Evolutionary conservation across 2,797 vertebrate species (phyloP).

Genomic region (Halcyon smyrnensis): DNA sequence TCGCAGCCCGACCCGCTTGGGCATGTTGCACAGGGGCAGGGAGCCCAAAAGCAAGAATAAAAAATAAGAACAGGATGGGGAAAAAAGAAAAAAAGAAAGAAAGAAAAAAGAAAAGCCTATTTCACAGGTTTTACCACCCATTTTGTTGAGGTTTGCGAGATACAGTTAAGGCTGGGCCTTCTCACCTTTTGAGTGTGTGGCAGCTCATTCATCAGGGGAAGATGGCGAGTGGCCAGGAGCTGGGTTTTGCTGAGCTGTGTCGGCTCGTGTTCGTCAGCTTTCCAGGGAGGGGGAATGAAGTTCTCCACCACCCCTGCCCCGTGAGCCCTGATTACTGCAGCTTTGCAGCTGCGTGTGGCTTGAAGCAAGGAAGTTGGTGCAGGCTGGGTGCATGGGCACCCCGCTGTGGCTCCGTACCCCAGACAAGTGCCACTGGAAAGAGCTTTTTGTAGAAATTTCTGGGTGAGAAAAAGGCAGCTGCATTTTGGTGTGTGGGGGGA

Average conservation of each 20-base stretch:
- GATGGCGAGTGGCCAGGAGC: neutral
- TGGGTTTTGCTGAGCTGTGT: neutral
- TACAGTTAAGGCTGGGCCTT: neutral
- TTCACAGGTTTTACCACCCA: neutral
- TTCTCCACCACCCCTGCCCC: neutral
- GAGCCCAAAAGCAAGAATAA: neutral
- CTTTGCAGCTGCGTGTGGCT: neutral
- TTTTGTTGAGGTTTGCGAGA: neutral
- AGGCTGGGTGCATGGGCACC: neutral
- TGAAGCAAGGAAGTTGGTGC: neutral
- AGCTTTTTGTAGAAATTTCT: neutral
- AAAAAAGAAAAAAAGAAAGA: too few species aligned
- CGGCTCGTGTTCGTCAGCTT: neutral
- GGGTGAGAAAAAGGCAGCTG: neutral
- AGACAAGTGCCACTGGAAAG: neutral
- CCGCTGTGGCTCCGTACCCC: neutral
- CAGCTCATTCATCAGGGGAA: constrained; percentile 44
- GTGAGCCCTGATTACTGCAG: neutral
- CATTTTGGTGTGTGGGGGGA: neutral
- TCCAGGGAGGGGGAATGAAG: neutral
- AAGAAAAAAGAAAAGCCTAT: neutral
- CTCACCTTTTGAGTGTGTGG: constrained; percentile 25
- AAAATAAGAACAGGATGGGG: neutral
- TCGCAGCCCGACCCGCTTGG: accelerated
- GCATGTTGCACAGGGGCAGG: neutral